Conservation (phyloP, 2,888 invertebrate species). For the Plutella xylostella region DNA sequence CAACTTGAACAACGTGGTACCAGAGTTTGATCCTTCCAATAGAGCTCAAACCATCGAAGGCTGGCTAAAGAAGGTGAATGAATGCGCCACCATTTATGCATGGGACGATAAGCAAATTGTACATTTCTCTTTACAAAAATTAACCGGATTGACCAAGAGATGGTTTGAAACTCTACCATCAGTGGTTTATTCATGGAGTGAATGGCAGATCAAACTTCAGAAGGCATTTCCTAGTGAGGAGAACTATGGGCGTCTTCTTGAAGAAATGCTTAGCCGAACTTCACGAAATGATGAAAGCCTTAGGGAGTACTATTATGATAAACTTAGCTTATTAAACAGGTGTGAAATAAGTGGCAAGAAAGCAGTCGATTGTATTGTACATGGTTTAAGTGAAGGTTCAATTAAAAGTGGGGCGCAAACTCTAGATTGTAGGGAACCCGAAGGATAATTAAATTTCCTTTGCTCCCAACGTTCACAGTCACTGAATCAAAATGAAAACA, state of each 20-base stretch:
- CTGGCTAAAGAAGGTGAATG: constrained; percentile 2
- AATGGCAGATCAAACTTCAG: not conserved
- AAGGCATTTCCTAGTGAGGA: constrained; percentile 6
- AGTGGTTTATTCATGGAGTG: not conserved
- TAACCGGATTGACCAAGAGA: not conserved
- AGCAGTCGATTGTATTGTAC: constrained; percentile 10
- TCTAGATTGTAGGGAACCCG: constrained; percentile 8
- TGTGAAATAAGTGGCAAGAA: constrained; percentile 11
- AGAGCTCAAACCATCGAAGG: not conserved
- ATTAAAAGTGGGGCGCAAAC: constrained; percentile 8
- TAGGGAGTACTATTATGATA: constrained; percentile 2
- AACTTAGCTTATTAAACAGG: constrained; percentile 1
- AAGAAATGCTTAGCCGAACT: constrained; percentile 5
- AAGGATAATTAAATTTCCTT: constrained; percentile 6
- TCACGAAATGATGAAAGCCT: not conserved
- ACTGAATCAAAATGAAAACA: too few species aligned
- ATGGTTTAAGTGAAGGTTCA: constrained; percentile 10
- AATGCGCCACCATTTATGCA: not conserved
- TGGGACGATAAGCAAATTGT: not conserved
- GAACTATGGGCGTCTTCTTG: constrained; percentile 4
- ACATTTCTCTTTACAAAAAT: not conserved
- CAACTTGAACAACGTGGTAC: not conserved
- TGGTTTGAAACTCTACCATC: not conserved
- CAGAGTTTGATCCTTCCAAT: not conserved
- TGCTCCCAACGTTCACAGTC: not conserved